These are phyloP conservation scores for Pterocles gutturalis DNA, from an alignment of 2,113 vertebrate genomes.

Conservation along the genomic window DNA sequence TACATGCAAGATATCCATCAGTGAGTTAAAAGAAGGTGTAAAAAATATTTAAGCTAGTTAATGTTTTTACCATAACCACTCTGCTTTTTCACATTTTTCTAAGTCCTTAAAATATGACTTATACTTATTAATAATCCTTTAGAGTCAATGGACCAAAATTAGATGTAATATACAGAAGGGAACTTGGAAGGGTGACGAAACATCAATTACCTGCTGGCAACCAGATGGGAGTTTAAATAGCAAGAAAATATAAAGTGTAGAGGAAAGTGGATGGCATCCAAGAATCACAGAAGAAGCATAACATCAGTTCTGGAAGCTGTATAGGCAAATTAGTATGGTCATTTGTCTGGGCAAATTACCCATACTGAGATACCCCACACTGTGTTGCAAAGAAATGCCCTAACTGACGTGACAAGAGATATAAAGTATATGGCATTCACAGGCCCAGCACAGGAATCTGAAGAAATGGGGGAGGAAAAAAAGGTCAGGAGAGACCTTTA, in stretches of 20 bases:
- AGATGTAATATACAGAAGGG: neutral
- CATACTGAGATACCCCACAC: neutral
- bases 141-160: neutral
- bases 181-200: neutral
- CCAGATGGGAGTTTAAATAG: neutral
- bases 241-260: neutral
- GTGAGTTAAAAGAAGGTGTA: neutral
- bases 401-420: neutral
- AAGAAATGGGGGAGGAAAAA: neutral
- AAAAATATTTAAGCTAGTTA: neutral
- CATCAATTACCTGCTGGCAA: neutral
- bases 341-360: constrained; percentile 38
- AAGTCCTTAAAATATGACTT: neutral
- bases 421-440: neutral
- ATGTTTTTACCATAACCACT: neutral
- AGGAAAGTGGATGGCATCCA: neutral
- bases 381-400: neutral
- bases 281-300: neutral
- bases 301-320: neutral
- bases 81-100: neutral
- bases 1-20: neutral
- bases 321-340: neutral
- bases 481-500: neutral
- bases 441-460: neutral
- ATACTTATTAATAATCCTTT: neutral